Evolutionary conservation across 2,888 invertebrate genomes (phyloP).

Genomic region (Andrena marginata): DNA sequence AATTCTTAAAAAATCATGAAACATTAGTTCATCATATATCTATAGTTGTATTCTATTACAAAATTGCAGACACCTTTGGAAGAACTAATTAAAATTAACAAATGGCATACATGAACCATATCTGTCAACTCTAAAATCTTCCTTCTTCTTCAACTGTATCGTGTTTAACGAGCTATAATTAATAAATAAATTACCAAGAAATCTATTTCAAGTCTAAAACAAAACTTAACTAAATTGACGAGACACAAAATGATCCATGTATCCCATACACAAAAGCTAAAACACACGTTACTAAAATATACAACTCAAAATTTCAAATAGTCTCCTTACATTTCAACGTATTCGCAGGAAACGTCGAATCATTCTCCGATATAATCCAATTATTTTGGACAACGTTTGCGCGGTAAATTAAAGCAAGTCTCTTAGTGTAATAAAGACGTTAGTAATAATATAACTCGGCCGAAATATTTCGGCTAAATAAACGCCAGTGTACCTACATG

Average conservation of each 20-base stretch:
- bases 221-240: no score
- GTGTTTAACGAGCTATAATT: no score
- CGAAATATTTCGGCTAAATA: slow-evolving; percentile 64
- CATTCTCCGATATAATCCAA: slow-evolving; percentile 21
- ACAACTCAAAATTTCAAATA: background rate
- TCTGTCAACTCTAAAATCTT: no score
- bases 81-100: no score
- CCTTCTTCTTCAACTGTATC: no score
- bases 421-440: no score
- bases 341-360: background rate
- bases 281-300: background rate
- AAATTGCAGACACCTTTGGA: background rate
- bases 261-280: background rate
- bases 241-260: no score
- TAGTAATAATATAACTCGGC: background rate
- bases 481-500: slow-evolving; percentile 54
- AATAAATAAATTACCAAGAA: no score
- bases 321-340: background rate
- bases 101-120: no score
- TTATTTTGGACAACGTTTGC: background rate
- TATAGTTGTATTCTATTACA: background rate
- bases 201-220: no score
- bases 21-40: background rate
- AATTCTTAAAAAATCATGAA: background rate
- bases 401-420: background rate